Evolutionary conservation across 2,113 vertebrate species (phyloP), one percentile per base, ranked within the genome.

Genomic region (Bos indicus): DNA sequence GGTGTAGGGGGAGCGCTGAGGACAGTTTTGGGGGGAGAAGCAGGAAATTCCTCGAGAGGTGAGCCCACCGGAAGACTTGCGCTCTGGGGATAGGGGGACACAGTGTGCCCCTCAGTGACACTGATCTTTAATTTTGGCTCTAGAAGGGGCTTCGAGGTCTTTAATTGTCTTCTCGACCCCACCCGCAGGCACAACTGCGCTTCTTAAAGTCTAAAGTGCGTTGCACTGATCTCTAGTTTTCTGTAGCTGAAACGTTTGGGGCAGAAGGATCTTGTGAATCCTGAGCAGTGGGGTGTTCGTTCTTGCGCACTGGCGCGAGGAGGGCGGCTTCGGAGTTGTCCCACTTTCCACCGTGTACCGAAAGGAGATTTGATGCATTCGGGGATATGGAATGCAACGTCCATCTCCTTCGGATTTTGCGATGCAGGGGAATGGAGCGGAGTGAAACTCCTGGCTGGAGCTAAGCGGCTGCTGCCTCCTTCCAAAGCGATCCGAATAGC

Each of bases 401-500:
- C 43, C 48, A 17, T 54, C 71, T 88, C 13, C 0, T 71, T 86
- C 17, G 46, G 46, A 56, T 78, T 88, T 82, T 83, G 56, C 21
- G 8, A 40, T 23, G 16, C 43, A 17, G 4, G 16, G 90, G 59
- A 36, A 46, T 51, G 1, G 5, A 86, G 56, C 4, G 85, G 87
- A 96, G 96, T 92, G 88, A 51, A 88, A 97, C 67, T 64, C 88
- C 3, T 51, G 95, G 94, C 90, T 96, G 71, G 78, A 81, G 28
- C 46, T 56, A 3, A 36, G 97, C 33, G 81, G 91, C 96, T 51
- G 88, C 96, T 91, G 64, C 28, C 48, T 81, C 23, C 92, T 93
- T 96, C 96, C 98, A 85, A 0, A 93, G 88, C 80, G 94, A 91
- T 96, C 96, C 95, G 96, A 97, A 97, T 92, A 84, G 98, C 97